Conservation (phyloP, 2,797 vertebrate species). For the Melanotaenia parkinsoni region DNA sequence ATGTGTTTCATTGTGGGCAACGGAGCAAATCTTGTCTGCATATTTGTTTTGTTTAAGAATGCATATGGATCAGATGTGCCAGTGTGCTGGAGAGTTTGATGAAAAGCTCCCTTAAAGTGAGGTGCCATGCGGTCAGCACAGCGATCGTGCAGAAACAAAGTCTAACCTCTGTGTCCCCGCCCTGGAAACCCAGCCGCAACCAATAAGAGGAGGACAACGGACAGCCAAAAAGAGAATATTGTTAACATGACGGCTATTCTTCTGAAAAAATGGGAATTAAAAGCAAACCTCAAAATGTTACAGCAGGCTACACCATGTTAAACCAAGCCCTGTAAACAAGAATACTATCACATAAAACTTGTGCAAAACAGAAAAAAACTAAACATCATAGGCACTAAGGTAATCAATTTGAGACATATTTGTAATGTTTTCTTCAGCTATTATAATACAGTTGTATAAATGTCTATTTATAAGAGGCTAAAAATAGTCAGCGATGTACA, state of each 20-base stretch:
- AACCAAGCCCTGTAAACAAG: slow-evolving; percentile 29
- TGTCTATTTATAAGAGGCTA: slow-evolving; percentile 9
- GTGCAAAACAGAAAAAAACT: slow-evolving; percentile 2
- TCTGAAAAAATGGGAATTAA: slow-evolving; percentile 37
- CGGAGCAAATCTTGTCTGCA: neutral
- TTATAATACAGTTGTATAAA: slow-evolving; percentile 15
- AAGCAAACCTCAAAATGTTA: slow-evolving; percentile 43
- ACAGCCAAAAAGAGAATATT: slow-evolving; percentile 82
- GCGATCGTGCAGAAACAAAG: slow-evolving; percentile 86
- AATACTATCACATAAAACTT: slow-evolving; percentile 5
- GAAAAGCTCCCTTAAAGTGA: slow-evolving; percentile 84
- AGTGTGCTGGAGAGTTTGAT: slow-evolving; percentile 87
- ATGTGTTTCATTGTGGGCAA: slow-evolving; percentile 5
- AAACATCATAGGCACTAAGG: neutral
- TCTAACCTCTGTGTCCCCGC: slow-evolving; percentile 96
- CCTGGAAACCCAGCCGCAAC: slow-evolving; percentile 85
- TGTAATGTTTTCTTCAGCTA: slow-evolving; percentile 8
- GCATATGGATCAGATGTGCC: slow-evolving; percentile 74
- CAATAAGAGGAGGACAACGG: slow-evolving; percentile 86
- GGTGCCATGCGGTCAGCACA: slow-evolving; percentile 88
- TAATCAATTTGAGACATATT: neutral
- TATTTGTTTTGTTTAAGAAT: neutral
- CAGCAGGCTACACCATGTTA: slow-evolving; percentile 18
- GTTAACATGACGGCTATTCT: slow-evolving; percentile 76
- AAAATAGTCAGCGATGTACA: slow-evolving; percentile 17